Percentiles rank a stretch among this genome's conserved stretches.
Evolutionary conservation across 2,113 vertebrate genomes (phyloP).

Genomic region (Pristiophorus japonicus): DNA sequence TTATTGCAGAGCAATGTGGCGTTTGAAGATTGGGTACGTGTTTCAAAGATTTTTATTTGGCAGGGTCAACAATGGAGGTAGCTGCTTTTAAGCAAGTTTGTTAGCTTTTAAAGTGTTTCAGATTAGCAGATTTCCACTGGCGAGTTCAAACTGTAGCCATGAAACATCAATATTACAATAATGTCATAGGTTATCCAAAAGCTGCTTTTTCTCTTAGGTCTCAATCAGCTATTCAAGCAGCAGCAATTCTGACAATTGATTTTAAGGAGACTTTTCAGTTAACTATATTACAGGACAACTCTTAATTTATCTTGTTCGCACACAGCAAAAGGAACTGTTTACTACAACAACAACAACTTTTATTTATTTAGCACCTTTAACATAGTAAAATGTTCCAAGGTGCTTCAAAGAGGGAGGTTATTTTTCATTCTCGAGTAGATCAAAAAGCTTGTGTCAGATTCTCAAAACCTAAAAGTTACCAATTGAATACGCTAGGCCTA

Average conservation of each 20-base stretch:
- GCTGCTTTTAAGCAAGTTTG: not conserved
- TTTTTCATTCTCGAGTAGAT: not conserved
- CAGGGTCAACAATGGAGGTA: slow-evolving; percentile 24
- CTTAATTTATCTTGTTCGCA: not conserved
- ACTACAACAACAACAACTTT: too few species aligned
- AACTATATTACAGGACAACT: not conserved
- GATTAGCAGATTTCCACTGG: not conserved
- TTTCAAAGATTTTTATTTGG: not conserved
- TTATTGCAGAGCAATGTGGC: not conserved
- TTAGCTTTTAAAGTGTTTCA: not conserved
- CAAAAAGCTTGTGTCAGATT: not conserved
- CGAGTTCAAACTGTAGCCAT: not conserved
- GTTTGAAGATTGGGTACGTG: slow-evolving; percentile 22
- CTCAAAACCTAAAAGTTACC: not conserved
- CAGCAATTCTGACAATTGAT: too few species aligned
- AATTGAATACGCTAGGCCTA: not conserved
- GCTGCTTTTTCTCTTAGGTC: not conserved
- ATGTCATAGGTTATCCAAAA: slow-evolving; percentile 1
- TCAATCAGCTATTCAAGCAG: slow-evolving; percentile 2
- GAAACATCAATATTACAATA: not conserved
- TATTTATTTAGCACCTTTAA: too few species aligned
- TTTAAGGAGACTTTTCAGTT: not conserved
- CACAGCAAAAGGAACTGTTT: not conserved
- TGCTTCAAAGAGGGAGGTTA: too few species aligned
- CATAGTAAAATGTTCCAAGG: too few species aligned